These are phyloP conservation scores for Aporophyla lueneburgensis DNA, from an alignment of 2,888 invertebrate species.

Conservation along the genomic window DNA sequence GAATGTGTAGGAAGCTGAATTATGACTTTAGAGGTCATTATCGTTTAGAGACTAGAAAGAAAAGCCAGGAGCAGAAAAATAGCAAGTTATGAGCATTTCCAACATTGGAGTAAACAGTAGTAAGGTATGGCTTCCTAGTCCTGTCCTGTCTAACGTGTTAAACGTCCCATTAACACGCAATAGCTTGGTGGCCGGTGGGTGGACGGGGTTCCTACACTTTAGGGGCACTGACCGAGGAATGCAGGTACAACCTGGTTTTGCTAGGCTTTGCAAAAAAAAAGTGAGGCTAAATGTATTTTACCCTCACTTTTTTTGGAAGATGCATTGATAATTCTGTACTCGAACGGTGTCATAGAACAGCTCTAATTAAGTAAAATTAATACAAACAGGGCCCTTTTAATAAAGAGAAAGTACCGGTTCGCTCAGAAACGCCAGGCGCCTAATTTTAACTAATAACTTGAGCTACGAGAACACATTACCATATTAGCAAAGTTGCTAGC, in stretches of 20 bases:
- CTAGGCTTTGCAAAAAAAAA: not conserved
- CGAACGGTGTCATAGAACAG: not conserved
- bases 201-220: constrained; percentile 36
- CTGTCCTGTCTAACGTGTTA: constrained; percentile 30
- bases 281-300: not conserved
- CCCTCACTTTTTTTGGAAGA: not conserved
- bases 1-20: constrained; percentile 8
- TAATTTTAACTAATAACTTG: constrained; percentile 50
- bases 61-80: constrained; percentile 56
- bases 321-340: not conserved
- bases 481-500: constrained; percentile 43
- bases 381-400: constrained; percentile 7
- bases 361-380: not conserved
- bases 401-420: constrained; percentile 12
- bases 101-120: constrained; percentile 19
- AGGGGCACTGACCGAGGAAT: constrained; percentile 37
- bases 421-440: constrained; percentile 13
- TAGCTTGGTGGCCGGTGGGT: constrained; percentile 20
- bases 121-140: constrained; percentile 36
- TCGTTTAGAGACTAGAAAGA: constrained; percentile 58
- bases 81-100: not conserved
- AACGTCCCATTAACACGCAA: constrained; percentile 55
- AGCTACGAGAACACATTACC: constrained; percentile 43
- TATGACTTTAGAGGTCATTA: constrained; percentile 60
- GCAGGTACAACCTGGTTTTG: constrained; percentile 5